Evolutionary conservation across 2,888 invertebrate species (phyloP).

Genomic region (Pristionchus exspectatus): DNA sequence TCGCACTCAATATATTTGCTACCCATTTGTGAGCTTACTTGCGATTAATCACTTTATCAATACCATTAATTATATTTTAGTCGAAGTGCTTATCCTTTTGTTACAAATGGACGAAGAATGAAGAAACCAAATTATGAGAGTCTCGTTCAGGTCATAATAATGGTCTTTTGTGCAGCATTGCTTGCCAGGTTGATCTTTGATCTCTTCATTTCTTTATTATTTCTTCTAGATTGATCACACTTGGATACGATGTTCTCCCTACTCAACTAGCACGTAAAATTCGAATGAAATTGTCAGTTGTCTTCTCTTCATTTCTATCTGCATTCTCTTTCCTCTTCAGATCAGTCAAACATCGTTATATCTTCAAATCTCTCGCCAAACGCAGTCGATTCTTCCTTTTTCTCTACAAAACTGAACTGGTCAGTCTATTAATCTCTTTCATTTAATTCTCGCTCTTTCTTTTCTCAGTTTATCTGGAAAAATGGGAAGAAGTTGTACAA

Average conservation of each 20-base stretch:
- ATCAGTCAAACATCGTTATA: not conserved
- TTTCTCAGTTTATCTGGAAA: not conserved
- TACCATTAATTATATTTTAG: not conserved
- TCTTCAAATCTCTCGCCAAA: slow-evolving; percentile 1
- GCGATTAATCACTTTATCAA: not conserved
- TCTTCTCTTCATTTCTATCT: not conserved
- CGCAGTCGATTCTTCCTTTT: not conserved
- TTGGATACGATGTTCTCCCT: slow-evolving; percentile 3
- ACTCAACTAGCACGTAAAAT: not conserved
- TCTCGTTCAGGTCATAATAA: not conserved
- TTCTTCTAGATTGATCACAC: not conserved
- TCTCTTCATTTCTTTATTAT: not conserved
- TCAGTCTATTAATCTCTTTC: not conserved
- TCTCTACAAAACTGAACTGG: not conserved
- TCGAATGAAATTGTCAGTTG: not conserved
- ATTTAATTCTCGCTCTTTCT: not conserved
- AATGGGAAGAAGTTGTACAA: not conserved
- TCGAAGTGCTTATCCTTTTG: slow-evolving; percentile 7
- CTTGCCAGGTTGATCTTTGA: not conserved
- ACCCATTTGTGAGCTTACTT: not conserved
- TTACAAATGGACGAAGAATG: not conserved
- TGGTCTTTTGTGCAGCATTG: not conserved
- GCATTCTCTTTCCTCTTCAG: not conserved
- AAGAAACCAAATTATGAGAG: not conserved
- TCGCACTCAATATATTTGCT: not conserved